phyloP scores from a whole-genome alignment of 92 coral and sea anemone genomes.

The Epizoanthus illoricatus region DNA sequence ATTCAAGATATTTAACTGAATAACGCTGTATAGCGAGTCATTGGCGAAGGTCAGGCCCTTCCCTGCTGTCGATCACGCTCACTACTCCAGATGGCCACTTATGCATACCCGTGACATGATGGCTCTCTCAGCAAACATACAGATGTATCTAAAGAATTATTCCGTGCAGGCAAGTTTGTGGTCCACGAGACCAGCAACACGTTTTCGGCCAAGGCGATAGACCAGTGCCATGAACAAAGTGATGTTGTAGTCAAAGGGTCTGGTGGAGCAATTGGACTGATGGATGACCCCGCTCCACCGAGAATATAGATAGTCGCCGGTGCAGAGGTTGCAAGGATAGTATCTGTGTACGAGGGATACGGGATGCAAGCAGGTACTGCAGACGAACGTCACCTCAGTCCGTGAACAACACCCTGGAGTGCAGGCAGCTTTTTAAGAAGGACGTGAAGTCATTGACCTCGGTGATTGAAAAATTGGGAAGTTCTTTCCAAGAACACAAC shows the following conservation, averaged over 20 bases:
- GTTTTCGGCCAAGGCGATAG: slow-evolving; percentile 50
- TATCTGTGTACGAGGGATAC: too few species aligned
- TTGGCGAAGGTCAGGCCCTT: slow-evolving; percentile 44
- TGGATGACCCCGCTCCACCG: slow-evolving; percentile 26
- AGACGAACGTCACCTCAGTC: slow-evolving; percentile 37
- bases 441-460: slow-evolving; percentile 43
- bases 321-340: too few species aligned
- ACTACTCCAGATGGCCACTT: slow-evolving; percentile 54
- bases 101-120: slow-evolving; percentile 50
- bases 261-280: too few species aligned
- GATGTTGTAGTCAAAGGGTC: too few species aligned
- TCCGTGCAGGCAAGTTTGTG: too few species aligned
- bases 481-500: slow-evolving; percentile 53
- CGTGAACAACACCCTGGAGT: slow-evolving; percentile 46
- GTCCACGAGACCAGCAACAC: too few species aligned
- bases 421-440: slow-evolving; percentile 44
- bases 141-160: too few species aligned
- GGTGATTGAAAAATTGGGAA: slow-evolving; percentile 53
- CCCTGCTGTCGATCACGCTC: slow-evolving; percentile 44
- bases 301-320: slow-evolving; percentile 46
- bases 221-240: too few species aligned
- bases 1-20: too few species aligned
- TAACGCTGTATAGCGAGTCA: slow-evolving; percentile 31
- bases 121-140: too few species aligned
- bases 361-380: background rate